A percentile compares a stretch with the other conserved stretches of the same genome.
phyloP scores from a whole-genome alignment of 2,797 vertebrate species.

The Ctenopoma multispine region DNA sequence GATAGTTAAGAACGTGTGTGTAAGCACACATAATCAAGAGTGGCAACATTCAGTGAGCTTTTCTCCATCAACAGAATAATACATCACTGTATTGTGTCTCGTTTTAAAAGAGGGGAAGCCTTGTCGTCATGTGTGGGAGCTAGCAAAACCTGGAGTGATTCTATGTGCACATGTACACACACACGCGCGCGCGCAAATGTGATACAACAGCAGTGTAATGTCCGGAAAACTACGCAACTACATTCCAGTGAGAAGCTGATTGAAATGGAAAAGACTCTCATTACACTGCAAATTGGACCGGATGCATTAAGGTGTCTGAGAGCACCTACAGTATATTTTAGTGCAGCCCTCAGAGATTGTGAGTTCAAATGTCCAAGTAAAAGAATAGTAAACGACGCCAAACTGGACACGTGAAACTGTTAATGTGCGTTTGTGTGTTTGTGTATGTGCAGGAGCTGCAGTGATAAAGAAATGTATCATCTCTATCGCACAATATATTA shows the following conservation, averaged over 20 bases:
- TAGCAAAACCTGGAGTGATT: neutral
- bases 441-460: neutral
- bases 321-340: neutral
- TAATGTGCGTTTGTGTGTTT: constrained; percentile 1
- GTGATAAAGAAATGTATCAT: neutral
- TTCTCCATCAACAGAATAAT: neutral
- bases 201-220: constrained; percentile 25
- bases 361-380: neutral
- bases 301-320: constrained; percentile 10
- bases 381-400: neutral
- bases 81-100: neutral
- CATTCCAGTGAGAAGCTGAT: constrained; percentile 35
- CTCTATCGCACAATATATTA: constrained; percentile 7
- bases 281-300: constrained; percentile 33
- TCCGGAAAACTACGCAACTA: constrained; percentile 15
- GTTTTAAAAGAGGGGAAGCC: neutral
- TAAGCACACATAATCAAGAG: neutral
- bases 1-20: too few relatives aligned
- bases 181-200: neutral
- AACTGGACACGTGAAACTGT: neutral
- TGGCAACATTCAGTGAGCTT: neutral
- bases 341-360: neutral
- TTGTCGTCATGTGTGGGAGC: neutral
- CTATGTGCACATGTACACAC: neutral
- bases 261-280: constrained; percentile 51